phyloP scores from a whole-genome alignment of 2,797 vertebrate species.

The Hyperoplus immaculatus region DNA sequence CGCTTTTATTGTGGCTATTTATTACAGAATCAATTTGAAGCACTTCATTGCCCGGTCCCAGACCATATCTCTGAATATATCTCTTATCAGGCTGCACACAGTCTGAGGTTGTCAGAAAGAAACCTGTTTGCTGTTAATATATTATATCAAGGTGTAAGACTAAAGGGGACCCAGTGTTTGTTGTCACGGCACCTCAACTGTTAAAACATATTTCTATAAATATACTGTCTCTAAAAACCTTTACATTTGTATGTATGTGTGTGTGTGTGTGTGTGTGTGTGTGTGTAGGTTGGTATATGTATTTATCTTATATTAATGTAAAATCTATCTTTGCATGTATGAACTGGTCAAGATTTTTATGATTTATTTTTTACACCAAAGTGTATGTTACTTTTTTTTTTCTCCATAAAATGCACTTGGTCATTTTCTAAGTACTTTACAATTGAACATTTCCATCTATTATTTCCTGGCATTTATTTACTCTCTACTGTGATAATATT shows the following conservation, averaged over 20 bases:
- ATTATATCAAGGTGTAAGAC: neutral
- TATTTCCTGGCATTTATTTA: neutral
- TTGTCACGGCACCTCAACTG: no score
- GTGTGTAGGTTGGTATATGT: neutral
- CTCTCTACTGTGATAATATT: conserved; percentile 9
- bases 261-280: neutral
- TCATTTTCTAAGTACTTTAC: neutral
- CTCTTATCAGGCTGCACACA: neutral
- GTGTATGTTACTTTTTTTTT: neutral
- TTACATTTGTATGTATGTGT: neutral
- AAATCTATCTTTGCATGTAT: neutral
- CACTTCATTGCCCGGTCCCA: neutral
- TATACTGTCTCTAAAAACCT: neutral
- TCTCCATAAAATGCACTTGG: neutral
- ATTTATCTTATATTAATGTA: neutral
- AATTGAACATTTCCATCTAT: neutral
- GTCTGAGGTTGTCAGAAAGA: neutral
- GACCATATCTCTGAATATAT: neutral
- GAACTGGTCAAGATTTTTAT: neutral
- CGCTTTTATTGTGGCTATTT: neutral
- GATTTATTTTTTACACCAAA: neutral
- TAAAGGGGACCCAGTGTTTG: neutral
- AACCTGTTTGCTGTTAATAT: conserved; percentile 1
- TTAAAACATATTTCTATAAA: neutral
- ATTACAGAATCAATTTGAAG: conserved; percentile 1